Conservation (phyloP, 2,888 invertebrate genomes). For the Sabellastarte sp. region DNA sequence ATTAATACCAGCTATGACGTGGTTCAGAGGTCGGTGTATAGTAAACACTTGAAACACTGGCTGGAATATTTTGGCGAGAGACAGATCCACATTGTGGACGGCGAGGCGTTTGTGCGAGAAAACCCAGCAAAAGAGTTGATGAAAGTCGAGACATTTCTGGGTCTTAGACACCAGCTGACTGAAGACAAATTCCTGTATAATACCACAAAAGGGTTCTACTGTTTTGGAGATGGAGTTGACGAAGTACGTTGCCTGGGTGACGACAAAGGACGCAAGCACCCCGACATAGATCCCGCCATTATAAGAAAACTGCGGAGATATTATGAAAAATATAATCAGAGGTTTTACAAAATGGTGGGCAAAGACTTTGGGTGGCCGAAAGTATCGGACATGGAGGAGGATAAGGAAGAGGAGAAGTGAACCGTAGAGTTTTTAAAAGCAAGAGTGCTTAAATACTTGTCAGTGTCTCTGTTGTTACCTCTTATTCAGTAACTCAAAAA, state of each 20-base stretch:
- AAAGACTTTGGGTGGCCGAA: too few species aligned
- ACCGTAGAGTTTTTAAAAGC: too few species aligned
- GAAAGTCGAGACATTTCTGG: constrained; percentile 51
- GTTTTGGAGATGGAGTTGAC: constrained; percentile 67
- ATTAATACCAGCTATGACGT: not conserved
- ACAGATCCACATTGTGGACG: constrained; percentile 89
- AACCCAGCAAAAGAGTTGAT: constrained; percentile 41
- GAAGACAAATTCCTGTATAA: constrained; percentile 92
- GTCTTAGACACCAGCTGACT: constrained; percentile 43
- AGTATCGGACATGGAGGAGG: too few species aligned
- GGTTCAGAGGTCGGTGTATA: not conserved
- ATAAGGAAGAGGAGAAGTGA: too few species aligned
- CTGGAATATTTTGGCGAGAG: constrained; percentile 85
- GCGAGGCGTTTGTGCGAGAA: constrained; percentile 44
- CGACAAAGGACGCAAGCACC: constrained; percentile 83
- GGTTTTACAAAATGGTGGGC: too few species aligned
- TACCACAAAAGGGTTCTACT: constrained; percentile 94
- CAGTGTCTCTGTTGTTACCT: too few species aligned
- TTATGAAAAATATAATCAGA: constrained; percentile 46
- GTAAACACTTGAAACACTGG: constrained; percentile 65
- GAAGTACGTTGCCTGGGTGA: constrained; percentile 88
- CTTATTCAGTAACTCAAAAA: too few species aligned
- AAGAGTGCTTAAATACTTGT: too few species aligned
- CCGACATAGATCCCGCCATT: constrained; percentile 75
- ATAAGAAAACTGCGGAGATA: constrained; percentile 41